phyloP scores from a whole-genome alignment of 2,888 invertebrate species.

The Pachymerium ferrugineum region DNA sequence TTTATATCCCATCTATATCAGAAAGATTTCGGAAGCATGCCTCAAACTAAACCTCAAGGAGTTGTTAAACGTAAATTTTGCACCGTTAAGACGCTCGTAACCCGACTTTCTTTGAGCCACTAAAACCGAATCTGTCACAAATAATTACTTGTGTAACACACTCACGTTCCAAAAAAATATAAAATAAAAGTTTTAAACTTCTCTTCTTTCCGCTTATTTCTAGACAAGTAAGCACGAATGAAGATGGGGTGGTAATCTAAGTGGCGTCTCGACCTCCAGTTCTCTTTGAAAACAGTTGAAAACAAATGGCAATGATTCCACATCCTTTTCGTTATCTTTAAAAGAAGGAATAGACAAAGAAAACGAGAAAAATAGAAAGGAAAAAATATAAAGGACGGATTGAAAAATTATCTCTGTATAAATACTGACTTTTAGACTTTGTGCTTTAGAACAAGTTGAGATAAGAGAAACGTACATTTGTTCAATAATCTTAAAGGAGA shows the following conservation, averaged over 20 bases:
- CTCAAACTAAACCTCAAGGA: no score
- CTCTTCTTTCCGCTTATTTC: not conserved
- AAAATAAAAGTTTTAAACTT: not conserved
- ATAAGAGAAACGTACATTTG: constrained; percentile 6
- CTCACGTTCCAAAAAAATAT: not conserved
- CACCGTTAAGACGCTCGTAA: no score
- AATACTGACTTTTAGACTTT: not conserved
- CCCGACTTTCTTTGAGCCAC: not conserved
- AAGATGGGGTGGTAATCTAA: not conserved
- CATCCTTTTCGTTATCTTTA: constrained; percentile 1
- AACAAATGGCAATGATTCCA: constrained; percentile 11
- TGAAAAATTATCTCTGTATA: constrained; percentile 16
- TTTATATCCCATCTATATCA: no score
- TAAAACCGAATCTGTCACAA: not conserved
- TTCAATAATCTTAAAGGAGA: not conserved
- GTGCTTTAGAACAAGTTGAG: not conserved
- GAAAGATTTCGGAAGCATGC: no score
- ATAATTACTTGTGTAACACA: not conserved
- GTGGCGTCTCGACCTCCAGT: constrained; percentile 3
- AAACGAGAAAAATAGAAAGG: not conserved
- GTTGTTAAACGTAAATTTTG: no score
- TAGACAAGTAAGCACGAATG: constrained; percentile 18
- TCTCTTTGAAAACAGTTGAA: constrained; percentile 6
- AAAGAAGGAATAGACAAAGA: constrained; percentile 14
- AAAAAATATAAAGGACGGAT: not conserved